Conservation (phyloP, 2,113 vertebrate species). For the Nycticryphes semicollaris region DNA sequence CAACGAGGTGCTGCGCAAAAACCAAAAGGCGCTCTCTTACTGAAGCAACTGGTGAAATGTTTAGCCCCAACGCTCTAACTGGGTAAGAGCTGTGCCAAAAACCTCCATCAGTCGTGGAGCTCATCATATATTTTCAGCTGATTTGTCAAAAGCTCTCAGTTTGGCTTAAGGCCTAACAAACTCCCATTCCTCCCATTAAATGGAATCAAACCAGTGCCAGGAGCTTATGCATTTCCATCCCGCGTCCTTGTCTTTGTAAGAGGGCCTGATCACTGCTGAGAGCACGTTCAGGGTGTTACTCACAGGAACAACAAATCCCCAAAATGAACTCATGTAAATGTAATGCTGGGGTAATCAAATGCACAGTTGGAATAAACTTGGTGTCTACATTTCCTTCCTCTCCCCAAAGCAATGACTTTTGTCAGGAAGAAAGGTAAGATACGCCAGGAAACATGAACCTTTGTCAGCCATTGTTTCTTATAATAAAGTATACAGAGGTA, state of each 20-base stretch:
- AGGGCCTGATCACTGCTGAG: background rate
- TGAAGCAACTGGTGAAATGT: background rate
- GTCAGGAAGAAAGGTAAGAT: background rate
- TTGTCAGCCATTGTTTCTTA: background rate
- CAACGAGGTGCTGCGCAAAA: background rate
- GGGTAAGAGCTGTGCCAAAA: background rate
- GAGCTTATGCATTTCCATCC: background rate
- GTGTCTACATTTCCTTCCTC: background rate
- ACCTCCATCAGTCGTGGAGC: background rate
- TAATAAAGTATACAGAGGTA: background rate
- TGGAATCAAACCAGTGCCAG: background rate
- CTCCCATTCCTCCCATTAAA: background rate
- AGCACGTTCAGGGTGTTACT: background rate
- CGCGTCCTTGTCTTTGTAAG: background rate
- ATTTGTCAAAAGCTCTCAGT: background rate
- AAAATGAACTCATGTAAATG: background rate
- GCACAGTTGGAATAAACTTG: background rate
- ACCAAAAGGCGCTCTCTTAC: background rate
- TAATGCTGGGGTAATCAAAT: background rate
- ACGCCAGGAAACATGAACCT: background rate
- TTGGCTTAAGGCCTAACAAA: background rate
- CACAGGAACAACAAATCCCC: background rate
- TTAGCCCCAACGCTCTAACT: background rate
- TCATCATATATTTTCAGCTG: background rate
- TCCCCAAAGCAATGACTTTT: background rate